Percentiles rank a stretch among this genome's conserved stretches.
These are phyloP conservation scores for Osedax fenrisi DNA, from an alignment of 2,888 invertebrate genomes.

Conservation along the genomic window DNA sequence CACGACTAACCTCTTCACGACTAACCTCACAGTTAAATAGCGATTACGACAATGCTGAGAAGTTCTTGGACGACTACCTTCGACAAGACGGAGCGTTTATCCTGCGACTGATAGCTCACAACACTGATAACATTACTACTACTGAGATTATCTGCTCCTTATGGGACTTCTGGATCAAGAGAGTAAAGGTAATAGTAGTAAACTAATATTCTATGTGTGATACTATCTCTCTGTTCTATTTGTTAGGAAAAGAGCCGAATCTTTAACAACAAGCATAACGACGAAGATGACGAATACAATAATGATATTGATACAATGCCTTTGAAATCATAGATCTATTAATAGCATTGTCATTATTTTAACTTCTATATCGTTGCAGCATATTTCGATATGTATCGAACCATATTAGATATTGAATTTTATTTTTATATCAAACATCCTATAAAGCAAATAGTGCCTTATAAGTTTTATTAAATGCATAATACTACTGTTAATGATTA, in stretches of 20 bases:
- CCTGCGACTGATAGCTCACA: constrained; percentile 46
- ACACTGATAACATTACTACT: constrained; percentile 47
- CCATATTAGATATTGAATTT: too few species aligned
- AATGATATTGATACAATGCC: neutral
- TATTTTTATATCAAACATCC: too few species aligned
- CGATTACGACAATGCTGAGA: neutral
- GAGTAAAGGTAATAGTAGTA: too few species aligned
- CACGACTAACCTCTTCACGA: too few species aligned
- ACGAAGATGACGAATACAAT: neutral
- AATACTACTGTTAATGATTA: too few species aligned
- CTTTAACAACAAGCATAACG: neutral
- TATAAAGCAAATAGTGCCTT: too few species aligned
- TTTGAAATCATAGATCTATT: neutral
- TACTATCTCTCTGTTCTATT: too few species aligned
- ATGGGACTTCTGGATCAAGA: constrained; percentile 43
- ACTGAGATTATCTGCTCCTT: constrained; percentile 45
- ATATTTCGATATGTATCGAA: too few species aligned
- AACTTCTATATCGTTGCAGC: too few species aligned
- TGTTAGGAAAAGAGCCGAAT: neutral
- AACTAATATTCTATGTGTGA: too few species aligned
- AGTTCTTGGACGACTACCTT: constrained; percentile 46
- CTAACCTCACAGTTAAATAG: neutral
- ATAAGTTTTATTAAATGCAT: too few species aligned
- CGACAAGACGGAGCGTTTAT: constrained; percentile 48
- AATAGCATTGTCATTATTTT: too few species aligned